Base-by-base conservation (phyloP, 2,113 vertebrate species). In the Laticauda colubrina region DNA sequence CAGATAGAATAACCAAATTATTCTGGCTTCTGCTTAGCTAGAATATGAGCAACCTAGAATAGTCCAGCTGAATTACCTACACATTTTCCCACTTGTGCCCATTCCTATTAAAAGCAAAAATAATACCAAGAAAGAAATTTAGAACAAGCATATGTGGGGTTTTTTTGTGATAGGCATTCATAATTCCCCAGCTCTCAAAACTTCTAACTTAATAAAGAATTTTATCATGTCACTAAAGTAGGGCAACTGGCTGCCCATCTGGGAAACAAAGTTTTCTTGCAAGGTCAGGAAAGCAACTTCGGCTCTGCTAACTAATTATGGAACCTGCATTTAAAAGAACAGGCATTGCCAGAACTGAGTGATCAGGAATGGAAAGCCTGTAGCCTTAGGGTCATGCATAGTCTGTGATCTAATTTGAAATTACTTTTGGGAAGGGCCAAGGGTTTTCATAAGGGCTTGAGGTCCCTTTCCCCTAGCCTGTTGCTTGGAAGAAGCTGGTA, bases 151-250 rank as follows among this genome's bases (percentile, higher is more conserved):
- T 48, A 26, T 56, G 43, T 43, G 21, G 26, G 12, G 3, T 2
- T 15, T 69, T 69, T 94, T 94, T 29, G 15, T 0, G 88, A 89
- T 59, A 89, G 45, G 21, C 85, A 57, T 53, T 69, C 0, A 4
- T 54, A 90, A 54, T 88, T 90, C 45, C 90, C 53, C 59, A 39
- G 6, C 57, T 89, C 88, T 90, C 18, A 3, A 85, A 85, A n/a
- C 4, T 0, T 26, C 23, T 92, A 90, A 23, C 43, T 91, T 89
- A 91, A 91, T 43, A 91, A 75, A 0, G 94, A 81, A 75, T 85
- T 57, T 94, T 90, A 90, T 81, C 61, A 88, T 95, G 75, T 91
- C 87, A 91, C 57, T 91, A 34, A 93, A 45, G 34, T 93, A 93
- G 81, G 91, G 24, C 48, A 93, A 34, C 87, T 57, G 89, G 94